Conservation (phyloP, 1,140 invertebrate species). For the Paraescarpia echinospica region DNA sequence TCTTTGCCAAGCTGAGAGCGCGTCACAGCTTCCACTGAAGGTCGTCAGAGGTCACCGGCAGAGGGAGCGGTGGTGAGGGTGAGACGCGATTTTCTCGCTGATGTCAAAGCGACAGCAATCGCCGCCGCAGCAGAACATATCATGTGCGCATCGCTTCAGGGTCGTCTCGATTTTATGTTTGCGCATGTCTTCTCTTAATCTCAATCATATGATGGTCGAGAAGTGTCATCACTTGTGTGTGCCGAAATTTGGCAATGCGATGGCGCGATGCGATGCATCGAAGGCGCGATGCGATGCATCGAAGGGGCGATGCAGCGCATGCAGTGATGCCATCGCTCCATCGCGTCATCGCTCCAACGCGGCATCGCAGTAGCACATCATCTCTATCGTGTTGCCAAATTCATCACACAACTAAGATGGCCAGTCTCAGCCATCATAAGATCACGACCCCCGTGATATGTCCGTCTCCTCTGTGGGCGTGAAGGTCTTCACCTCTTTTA, state of each 20-base stretch:
- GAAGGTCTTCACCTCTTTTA: neutral
- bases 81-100: neutral
- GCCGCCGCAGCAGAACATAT: too few species aligned
- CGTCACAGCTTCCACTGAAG: neutral
- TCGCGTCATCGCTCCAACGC: neutral
- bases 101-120: neutral
- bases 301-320: neutral
- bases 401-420: neutral
- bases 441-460: neutral
- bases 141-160: neutral
- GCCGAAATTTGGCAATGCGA: neutral
- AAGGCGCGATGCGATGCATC: too few species aligned
- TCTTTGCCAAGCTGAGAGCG: neutral
- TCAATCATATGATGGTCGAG: neutral
- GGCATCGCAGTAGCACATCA: too few species aligned
- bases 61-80: neutral
- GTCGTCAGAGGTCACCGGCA: neutral
- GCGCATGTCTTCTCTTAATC: neutral
- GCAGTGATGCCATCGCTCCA: neutral
- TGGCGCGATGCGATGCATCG: neutral
- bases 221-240: neutral
- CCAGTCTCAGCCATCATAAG: neutral
- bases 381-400: neutral
- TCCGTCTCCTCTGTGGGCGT: neutral
- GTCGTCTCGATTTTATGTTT: neutral